Evolutionary conservation across 2,113 vertebrate species (phyloP).

Genomic region (Morone chrysops): DNA sequence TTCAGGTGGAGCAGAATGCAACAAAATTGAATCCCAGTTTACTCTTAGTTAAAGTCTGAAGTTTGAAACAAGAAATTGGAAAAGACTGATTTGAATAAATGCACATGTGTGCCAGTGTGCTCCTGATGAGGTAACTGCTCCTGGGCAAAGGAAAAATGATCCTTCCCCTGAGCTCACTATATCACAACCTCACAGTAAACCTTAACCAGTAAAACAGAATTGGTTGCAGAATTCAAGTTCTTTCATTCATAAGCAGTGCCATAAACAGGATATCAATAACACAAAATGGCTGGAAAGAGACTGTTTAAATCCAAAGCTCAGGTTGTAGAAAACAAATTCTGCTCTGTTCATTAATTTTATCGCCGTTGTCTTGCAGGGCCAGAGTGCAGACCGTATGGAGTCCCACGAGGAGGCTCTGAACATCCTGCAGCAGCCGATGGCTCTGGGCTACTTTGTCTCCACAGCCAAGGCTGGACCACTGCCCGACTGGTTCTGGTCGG

Average conservation of each 20-base stretch:
- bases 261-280: not conserved
- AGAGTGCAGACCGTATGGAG: conserved; percentile 95
- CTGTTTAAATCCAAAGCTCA: not conserved
- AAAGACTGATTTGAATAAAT: not conserved
- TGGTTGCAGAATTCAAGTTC: not conserved
- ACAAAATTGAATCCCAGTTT: not conserved
- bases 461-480: conserved; percentile 98
- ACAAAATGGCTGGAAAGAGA: not conserved
- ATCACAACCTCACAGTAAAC: not conserved
- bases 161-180: not conserved
- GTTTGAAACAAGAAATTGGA: not conserved
- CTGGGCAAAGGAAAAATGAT: not conserved
- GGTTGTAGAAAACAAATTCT: not conserved
- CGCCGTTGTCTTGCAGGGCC: conserved; percentile 85
- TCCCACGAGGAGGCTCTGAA: conserved; percentile 98
- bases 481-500: conserved; percentile 99
- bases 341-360: not conserved
- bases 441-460: conserved; percentile 98
- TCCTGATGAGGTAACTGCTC: not conserved
- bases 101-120: not conserved
- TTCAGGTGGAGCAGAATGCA: not conserved
- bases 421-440: conserved; percentile 98
- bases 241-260: not conserved
- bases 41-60: not conserved
- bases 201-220: not conserved